Base-by-base conservation (phyloP, 2,113 vertebrate genomes). In the Pseudorasbora parva region DNA sequence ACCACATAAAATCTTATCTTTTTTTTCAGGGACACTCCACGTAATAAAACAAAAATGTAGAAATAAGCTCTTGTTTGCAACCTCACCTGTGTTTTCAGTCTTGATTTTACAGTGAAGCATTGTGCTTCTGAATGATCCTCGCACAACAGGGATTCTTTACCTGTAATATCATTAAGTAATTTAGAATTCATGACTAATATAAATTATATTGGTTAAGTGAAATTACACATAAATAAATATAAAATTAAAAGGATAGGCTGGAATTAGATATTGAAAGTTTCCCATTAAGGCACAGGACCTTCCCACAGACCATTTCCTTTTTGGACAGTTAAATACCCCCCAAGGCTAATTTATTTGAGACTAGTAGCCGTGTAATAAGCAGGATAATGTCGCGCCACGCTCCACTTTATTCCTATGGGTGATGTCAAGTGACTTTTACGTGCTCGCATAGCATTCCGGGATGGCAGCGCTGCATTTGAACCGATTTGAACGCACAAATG, bases 41-140 rank as follows among this genome's bases (percentile, higher is more conserved):
- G n/a, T 30, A 17, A 37, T 15, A 8, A 51, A 68, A n/a, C 2
- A 69, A 15, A 57, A 41, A n/a, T 80, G n/a, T 9, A n/a, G 57
- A 17, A 30, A 21, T 10, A 60, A 21, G 25, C 27, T n/a, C 5
- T 27, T 12, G 14, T 21, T 41, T 30, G 11, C 2, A 14, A 5
- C 37, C 88, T 88, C 85, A 96, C 95, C 95, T 89, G 93, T 90
- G 86, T 93, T 94, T 88, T 96, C 95, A 21, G 92, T 93, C 89
- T 96, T 96, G 77, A 96, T 93, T 89, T 95, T 96, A 23, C 92
- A 89, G 76, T 94, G 94, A 5, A 95, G 91, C 95, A 96, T 94
- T 84, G 47, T 89, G 21, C 89, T n/a, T 21, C 3, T 25, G 49
- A 66, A 4, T n/a, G 47, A 23, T 78, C 64, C 21, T 86, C 54